These are phyloP conservation scores for Phaethon lepturus DNA, from an alignment of 2,113 vertebrate genomes.

Conservation along the genomic window DNA sequence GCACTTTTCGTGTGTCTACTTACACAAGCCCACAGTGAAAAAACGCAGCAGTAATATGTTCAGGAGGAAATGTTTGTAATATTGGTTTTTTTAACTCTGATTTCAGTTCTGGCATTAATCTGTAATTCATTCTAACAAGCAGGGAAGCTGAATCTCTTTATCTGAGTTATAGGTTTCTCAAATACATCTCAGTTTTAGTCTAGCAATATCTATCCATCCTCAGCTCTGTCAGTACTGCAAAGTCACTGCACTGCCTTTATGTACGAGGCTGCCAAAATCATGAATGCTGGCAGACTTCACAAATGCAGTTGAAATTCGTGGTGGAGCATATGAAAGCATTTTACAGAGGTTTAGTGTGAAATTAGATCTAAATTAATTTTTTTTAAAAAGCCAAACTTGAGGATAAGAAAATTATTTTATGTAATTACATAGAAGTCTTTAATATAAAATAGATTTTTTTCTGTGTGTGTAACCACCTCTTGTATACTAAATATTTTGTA, in stretches of 20 bases:
- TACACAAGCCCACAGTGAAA: not conserved
- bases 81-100: not conserved
- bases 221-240: not conserved
- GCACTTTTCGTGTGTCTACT: not conserved
- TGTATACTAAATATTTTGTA: not conserved
- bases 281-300: not conserved
- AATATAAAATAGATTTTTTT: not conserved
- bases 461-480: not conserved
- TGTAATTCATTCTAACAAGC: not conserved
- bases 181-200: not conserved
- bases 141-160: not conserved
- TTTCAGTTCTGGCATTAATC: not conserved
- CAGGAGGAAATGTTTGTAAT: not conserved
- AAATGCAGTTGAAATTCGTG: not conserved
- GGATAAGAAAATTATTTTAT: not conserved
- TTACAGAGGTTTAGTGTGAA: not conserved
- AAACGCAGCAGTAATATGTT: not conserved
- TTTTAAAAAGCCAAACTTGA: not conserved
- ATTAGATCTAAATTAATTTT: not conserved
- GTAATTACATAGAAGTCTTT: not conserved
- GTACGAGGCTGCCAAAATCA: not conserved
- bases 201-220: not conserved
- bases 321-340: not conserved
- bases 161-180: not conserved
- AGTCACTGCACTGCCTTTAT: not conserved